phyloP scores from a whole-genome alignment of 2,797 vertebrate genomes.

The Syngnathus rostellatus region DNA sequence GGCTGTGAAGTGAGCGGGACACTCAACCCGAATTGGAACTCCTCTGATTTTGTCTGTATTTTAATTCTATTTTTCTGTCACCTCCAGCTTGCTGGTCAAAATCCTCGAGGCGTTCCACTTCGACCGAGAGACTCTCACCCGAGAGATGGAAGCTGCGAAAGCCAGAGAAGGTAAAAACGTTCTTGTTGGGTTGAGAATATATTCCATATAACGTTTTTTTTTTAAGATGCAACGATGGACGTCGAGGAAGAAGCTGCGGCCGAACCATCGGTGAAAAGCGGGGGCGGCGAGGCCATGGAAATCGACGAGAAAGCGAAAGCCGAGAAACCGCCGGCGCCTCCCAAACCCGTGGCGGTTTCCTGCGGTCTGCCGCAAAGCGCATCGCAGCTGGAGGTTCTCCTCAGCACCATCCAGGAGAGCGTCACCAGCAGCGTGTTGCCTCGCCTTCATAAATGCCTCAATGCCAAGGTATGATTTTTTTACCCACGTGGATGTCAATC shows the following conservation, averaged over 20 bases:
- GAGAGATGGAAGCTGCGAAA: conserved; percentile 76
- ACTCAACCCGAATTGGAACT: not conserved
- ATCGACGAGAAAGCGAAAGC: conserved; percentile 13
- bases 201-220: not conserved
- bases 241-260: conserved; percentile 50
- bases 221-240: conserved; percentile 44
- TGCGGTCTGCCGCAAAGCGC: conserved; percentile 77
- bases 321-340: not conserved
- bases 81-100: conserved; percentile 80
- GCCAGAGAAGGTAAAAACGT: conserved; percentile 69
- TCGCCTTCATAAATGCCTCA: conserved; percentile 86
- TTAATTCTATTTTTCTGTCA: not conserved
- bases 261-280: conserved; percentile 62
- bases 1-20: conserved; percentile 75
- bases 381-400: conserved; percentile 76
- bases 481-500: too few species aligned
- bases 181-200: too few species aligned
- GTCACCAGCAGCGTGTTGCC: conserved; percentile 80
- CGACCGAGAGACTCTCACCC: conserved; percentile 80
- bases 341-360: conserved; percentile 18
- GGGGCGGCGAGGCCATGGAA: conserved; percentile 59
- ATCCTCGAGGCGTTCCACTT: conserved; percentile 95
- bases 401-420: conserved; percentile 76
- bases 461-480: conserved; percentile 76
- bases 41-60: not conserved